Percentiles rank a stretch among this genome's conserved stretches.
Evolutionary conservation across 1,140 invertebrate species (phyloP).

Genomic region (Leptonema lineaticorne): DNA sequence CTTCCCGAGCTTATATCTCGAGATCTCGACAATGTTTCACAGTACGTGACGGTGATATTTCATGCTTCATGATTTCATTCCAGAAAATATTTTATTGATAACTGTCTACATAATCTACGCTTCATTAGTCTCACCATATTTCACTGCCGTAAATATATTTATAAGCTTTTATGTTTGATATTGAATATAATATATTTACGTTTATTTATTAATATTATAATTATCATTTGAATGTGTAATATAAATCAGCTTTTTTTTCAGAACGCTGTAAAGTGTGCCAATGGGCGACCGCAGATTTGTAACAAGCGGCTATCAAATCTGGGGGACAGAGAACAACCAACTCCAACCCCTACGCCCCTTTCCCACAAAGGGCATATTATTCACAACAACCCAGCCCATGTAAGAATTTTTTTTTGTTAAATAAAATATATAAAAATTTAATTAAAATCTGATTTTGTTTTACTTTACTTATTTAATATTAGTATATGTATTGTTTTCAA

Average conservation of each 20-base stretch:
- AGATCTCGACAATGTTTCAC: neutral
- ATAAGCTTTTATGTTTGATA: no score
- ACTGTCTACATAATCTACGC: no score
- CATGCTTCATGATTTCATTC: constrained; percentile 9
- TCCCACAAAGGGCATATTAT: constrained; percentile 35
- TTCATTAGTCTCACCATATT: no score
- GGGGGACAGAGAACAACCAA: constrained; percentile 20
- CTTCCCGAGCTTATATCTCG: neutral
- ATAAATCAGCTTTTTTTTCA: constrained; percentile 29
- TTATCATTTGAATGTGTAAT: no score
- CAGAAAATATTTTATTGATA: constrained; percentile 10
- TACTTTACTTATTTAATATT: no score
- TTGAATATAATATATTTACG: no score
- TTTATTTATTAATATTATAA: no score
- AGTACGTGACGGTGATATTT: neutral
- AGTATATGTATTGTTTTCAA: no score
- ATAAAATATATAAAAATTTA: no score
- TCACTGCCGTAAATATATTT: no score
- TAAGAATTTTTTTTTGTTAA: constrained; percentile 16
- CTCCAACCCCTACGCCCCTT: constrained; percentile 20
- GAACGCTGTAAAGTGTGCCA: constrained; percentile 42
- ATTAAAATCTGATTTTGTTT: no score
- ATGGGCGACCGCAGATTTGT: constrained; percentile 32
- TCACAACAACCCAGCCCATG: constrained; percentile 38
- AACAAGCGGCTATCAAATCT: constrained; percentile 30